These are phyloP conservation scores for Elysia chlorotica DNA, from an alignment of 1,140 invertebrate genomes.

Conservation along the genomic window DNA sequence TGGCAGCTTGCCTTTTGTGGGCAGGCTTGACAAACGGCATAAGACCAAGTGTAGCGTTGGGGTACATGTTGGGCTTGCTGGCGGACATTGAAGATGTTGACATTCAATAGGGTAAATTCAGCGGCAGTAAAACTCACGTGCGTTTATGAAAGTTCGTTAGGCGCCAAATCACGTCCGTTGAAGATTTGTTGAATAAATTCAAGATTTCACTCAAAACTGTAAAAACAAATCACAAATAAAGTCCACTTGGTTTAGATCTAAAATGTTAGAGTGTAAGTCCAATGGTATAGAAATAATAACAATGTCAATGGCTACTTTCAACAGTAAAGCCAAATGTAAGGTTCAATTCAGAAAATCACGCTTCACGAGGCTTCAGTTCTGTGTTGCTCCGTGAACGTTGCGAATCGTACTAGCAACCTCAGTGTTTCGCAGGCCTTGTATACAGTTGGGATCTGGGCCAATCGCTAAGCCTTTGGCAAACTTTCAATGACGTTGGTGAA, in stretches of 20 bases:
- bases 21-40: conserved; percentile 53
- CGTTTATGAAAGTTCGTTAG: background rate
- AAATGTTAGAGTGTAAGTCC: background rate
- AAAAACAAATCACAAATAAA: background rate
- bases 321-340: background rate
- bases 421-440: background rate
- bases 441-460: conserved; percentile 11
- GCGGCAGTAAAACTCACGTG: conserved; percentile 9
- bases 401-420: background rate
- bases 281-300: background rate
- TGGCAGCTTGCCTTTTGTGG: conserved; percentile 32
- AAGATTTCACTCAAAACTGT: background rate
- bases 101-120: no score
- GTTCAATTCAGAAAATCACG: background rate
- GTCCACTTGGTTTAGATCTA: no score
- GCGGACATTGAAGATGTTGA: background rate
- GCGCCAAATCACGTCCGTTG: background rate
- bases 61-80: conserved; percentile 44
- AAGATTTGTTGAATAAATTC: background rate
- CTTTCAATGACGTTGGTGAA: conserved; percentile 21
- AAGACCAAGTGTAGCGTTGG: conserved; percentile 54
- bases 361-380: background rate
- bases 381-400: no score
- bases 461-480: conserved; percentile 14
- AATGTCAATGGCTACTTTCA: background rate